Base-by-base conservation (phyloP, 2,113 vertebrate species). In the Istiophorus platypterus region DNA sequence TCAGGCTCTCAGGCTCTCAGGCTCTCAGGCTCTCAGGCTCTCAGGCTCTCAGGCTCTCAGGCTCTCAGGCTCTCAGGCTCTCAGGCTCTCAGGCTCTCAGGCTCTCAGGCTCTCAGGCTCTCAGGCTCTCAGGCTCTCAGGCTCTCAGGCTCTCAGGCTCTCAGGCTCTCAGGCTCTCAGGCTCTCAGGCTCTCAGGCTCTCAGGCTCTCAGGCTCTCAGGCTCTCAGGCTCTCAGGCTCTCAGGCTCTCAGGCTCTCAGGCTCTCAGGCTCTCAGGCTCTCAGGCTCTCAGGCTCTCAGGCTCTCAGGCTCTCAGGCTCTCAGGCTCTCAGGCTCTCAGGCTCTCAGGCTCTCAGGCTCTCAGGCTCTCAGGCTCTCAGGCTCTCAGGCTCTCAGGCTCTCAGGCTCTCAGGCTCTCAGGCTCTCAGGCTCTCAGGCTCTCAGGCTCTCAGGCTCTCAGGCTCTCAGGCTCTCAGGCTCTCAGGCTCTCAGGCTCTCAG, bases 31-130 rank as follows among this genome's bases (percentile, higher is more conserved):
- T 34, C 6, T 34, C 31, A 34, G 31, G 51, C 83, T 79, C 47
- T 87, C 73, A 82, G 67, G n/a, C n/a, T n/a, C 52, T 85, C 81
- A 66, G 57, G 61, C 67, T 85, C 69, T 90, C 78, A 47, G 77
- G 31, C 31, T 34, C 6, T 34, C 31, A 34, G 31, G 51, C 83
- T 79, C 47, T 87, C 73, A 82, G 67, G n/a, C n/a, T n/a, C 52
- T 85, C 81, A 66, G 57, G 61, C 67, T 85, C 69, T 90, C 78
- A 47, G 77, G 31, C 31, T 34, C 6, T 34, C 31, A 34, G 31
- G 51, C 83, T 79, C 47, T 87, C 73, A 82, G 67, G n/a, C n/a
- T n/a, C 52, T 85, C 81, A 66, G 57, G 61, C 67, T 85, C 69
- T 90, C 78, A 47, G 77, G 31, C 31, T 34, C 6, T 34, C 31